Conservation (phyloP, 2,113 vertebrate genomes). For the Lanius collurio region DNA sequence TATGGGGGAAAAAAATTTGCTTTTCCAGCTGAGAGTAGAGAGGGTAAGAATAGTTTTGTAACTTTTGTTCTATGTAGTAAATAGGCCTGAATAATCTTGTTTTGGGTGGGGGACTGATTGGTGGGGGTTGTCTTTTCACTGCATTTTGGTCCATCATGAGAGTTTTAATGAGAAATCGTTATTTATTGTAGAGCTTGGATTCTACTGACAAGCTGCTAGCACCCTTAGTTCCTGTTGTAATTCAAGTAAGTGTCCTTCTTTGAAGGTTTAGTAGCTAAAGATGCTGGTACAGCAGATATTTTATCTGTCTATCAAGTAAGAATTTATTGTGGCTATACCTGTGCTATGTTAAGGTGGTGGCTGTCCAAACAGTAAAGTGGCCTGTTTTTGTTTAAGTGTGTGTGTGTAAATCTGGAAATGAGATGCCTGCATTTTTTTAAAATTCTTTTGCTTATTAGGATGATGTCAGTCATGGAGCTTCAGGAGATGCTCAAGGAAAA, state of each 20-base stretch:
- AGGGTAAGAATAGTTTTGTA: background rate
- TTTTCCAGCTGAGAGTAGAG: background rate
- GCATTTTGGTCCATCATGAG: background rate
- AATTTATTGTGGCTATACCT: background rate
- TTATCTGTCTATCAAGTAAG: background rate
- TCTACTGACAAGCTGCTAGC: constrained; percentile 82
- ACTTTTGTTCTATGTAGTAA: background rate
- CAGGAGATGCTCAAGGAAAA: constrained; percentile 7
- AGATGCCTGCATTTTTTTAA: background rate
- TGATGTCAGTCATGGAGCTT: constrained; percentile 1
- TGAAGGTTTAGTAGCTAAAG: background rate
- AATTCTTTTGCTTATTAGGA: constrained; percentile 64
- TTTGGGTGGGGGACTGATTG: background rate
- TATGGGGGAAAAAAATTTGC: background rate
- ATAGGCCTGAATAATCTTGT: background rate
- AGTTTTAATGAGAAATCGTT: constrained; percentile 1
- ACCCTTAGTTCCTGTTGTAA: constrained; percentile 59
- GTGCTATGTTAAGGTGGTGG: background rate
- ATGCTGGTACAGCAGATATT: background rate
- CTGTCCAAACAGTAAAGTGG: background rate
- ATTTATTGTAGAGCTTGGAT: constrained; percentile 74
- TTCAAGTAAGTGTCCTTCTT: constrained; percentile 60
- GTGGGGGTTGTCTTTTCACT: background rate
- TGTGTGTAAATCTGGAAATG: background rate
- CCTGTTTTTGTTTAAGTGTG: background rate